These are phyloP conservation scores for Chionodraco myersi DNA, from an alignment of 2,113 vertebrate species.

Conservation along the genomic window DNA sequence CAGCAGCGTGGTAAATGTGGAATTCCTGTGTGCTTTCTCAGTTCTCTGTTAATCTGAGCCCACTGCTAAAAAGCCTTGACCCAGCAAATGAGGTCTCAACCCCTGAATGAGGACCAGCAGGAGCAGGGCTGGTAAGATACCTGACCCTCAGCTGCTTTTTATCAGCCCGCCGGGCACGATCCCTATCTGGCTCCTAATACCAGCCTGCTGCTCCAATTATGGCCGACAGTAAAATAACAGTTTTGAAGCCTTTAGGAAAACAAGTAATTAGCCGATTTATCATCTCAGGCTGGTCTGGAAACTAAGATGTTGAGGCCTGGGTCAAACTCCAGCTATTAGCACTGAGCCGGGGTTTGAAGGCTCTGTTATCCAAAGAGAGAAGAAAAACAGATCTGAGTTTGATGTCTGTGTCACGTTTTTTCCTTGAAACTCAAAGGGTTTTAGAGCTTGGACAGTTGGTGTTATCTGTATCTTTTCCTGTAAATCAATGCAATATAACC, in stretches of 20 bases:
- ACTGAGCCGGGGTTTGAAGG: conserved; percentile 40
- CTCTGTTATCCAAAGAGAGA: conserved; percentile 40
- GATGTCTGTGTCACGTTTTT: conserved; percentile 10
- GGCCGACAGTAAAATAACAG: conserved; percentile 66
- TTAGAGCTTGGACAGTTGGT: conserved; percentile 14
- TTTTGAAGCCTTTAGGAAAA: conserved; percentile 65
- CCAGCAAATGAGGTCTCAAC: conserved; percentile 73
- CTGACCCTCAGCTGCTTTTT: conserved; percentile 72
- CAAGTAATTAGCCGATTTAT: conserved; percentile 70
- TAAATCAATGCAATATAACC: conserved; percentile 41
- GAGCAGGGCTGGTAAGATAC: conserved; percentile 46
- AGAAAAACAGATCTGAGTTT: conserved; percentile 39
- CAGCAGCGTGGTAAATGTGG: conserved; percentile 52
- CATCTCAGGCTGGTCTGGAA: conserved; percentile 60
- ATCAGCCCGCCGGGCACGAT: conserved; percentile 52
- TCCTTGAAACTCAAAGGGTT: conserved; percentile 30
- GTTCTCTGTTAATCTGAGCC: conserved; percentile 60
- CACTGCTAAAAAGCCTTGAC: conserved; percentile 65
- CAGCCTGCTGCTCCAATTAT: conserved; percentile 68
- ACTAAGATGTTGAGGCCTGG: conserved; percentile 37
- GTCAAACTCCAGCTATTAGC: conserved; percentile 59
- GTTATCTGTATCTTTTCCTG: conserved; percentile 36
- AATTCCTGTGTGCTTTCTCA: conserved; percentile 59
- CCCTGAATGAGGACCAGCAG: conserved; percentile 70
- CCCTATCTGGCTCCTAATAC: conserved; percentile 56